Base-by-base conservation (phyloP, 2,888 invertebrate species). In the Resseliella maxima region DNA sequence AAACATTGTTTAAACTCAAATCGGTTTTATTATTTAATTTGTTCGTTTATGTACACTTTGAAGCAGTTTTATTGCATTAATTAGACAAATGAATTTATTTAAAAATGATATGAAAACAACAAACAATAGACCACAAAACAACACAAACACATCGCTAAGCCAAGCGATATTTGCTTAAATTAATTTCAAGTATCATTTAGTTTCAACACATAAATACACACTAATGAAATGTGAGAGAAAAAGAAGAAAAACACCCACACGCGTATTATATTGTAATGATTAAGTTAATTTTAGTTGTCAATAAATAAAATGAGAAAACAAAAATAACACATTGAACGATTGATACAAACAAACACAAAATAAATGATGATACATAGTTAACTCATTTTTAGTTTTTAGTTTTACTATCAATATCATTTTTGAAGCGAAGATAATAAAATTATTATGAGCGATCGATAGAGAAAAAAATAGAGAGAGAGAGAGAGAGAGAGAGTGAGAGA, bases 251-350 rank as follows among this genome's bases (percentile, higher is more conserved):
- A 31, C 72, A 72, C 72, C 31, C 72, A 72, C 72, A 72, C 18
- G 72, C 72, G 72, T 59, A 59, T 59, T 59, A 59, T 50, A 50
- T 50, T 50, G 21, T 59, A 59, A 59, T 59, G 59, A 59, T 72
- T 72, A 72, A 72, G 72, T 72, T 72, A 72, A 72, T 72, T 72
- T 72, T 72, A 72, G 72, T 72, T 72, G 31, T 21, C 72, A 72
- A 18, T 50, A 50, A 8, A 50, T 8, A 50, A 6, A 18, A 50
- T 50, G 50, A 21, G 10, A 72, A 72, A 72, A 72, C 1, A 31
- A 72, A 72, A 72, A 31, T 18, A 50, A 50, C 18, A 50, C 6
- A 50, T 18, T 6, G 50, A 50, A 15, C 18, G 50, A 50, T 50
- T 15, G 10, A 72, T 3, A 72, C 31, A 24, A 24, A 24, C 12